These are phyloP conservation scores for Homarus gammarus DNA, from an alignment of 2,888 invertebrate species.

Conservation along the genomic window DNA sequence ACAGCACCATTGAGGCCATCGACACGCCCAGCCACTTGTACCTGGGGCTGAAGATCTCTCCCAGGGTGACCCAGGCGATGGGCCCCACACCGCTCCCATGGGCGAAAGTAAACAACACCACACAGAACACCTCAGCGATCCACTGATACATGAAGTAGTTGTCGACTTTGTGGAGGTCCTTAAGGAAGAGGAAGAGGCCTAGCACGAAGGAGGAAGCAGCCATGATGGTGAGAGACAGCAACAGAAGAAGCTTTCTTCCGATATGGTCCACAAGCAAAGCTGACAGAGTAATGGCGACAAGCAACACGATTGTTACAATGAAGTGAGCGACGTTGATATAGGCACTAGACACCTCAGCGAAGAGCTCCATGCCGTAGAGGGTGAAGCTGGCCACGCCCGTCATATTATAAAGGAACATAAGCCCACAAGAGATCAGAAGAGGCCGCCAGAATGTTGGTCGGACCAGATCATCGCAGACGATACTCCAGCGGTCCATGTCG, in stretches of 20 bases:
- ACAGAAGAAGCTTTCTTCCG: constrained; percentile 72
- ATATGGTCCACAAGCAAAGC: constrained; percentile 71
- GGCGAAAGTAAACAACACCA: constrained; percentile 72
- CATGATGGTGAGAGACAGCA: constrained; percentile 75
- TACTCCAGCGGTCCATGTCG: constrained; percentile 69
- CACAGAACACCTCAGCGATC: constrained; percentile 74
- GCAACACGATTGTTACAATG: constrained; percentile 59
- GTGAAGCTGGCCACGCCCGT: constrained; percentile 70
- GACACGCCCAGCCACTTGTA: constrained; percentile 75
- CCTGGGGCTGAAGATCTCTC: constrained; percentile 69
- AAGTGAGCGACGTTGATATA: constrained; percentile 66
- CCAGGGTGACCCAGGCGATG: constrained; percentile 75
- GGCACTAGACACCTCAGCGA: constrained; percentile 62
- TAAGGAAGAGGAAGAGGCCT: constrained; percentile 73
- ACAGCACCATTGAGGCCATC: constrained; percentile 64
- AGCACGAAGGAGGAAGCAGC: constrained; percentile 73
- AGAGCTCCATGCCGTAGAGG: constrained; percentile 70
- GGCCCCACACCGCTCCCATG: constrained; percentile 71
- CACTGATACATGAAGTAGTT: constrained; percentile 75
- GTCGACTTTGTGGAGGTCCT: constrained; percentile 71
- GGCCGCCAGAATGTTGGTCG: constrained; percentile 75
- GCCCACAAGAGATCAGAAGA: constrained; percentile 64
- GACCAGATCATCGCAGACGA: constrained; percentile 63
- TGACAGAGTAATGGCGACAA: constrained; percentile 64
- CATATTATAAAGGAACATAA: constrained; percentile 75